Evolutionary conservation across 2,113 vertebrate genomes (phyloP).

Genomic region (Ranitomeya variabilis): DNA sequence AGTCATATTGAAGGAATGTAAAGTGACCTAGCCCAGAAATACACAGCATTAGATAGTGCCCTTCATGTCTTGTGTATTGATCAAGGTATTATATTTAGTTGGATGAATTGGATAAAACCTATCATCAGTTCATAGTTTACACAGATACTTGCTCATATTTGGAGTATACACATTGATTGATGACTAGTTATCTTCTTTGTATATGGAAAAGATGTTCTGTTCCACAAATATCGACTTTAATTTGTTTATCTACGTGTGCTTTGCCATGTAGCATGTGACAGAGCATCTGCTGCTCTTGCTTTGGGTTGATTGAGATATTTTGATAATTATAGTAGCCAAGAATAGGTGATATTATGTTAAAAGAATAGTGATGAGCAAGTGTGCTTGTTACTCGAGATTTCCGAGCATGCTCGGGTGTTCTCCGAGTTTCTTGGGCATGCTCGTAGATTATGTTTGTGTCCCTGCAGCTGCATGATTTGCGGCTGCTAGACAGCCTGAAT

Average conservation of each 20-base stretch:
- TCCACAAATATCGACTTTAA: slow-evolving; percentile 46
- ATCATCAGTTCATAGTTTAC: neutral
- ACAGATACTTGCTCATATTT: neutral
- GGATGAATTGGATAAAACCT: neutral
- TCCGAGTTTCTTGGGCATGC: no score
- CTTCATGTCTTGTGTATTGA: neutral
- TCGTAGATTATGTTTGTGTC: no score
- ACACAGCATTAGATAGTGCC: neutral
- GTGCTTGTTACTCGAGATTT: no score
- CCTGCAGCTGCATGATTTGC: no score
- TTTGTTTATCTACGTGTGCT: slow-evolving; percentile 39
- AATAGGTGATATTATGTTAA: slow-evolving; percentile 55
- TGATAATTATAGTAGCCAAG: slow-evolving; percentile 63
- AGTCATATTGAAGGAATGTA: neutral
- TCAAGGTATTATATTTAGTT: neutral
- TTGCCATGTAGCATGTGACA: slow-evolving; percentile 29
- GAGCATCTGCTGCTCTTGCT: slow-evolving; percentile 60
- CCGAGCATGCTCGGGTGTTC: no score
- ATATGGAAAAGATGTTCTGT: slow-evolving; percentile 37
- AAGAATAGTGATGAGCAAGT: no score
- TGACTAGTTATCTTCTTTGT: slow-evolving; percentile 31
- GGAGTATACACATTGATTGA: neutral
- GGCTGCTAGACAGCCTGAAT: no score
- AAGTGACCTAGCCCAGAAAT: neutral
- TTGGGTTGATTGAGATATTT: slow-evolving; percentile 56